Base-by-base conservation (phyloP, 2,113 vertebrate species). In the Aphyosemion australe region DNA sequence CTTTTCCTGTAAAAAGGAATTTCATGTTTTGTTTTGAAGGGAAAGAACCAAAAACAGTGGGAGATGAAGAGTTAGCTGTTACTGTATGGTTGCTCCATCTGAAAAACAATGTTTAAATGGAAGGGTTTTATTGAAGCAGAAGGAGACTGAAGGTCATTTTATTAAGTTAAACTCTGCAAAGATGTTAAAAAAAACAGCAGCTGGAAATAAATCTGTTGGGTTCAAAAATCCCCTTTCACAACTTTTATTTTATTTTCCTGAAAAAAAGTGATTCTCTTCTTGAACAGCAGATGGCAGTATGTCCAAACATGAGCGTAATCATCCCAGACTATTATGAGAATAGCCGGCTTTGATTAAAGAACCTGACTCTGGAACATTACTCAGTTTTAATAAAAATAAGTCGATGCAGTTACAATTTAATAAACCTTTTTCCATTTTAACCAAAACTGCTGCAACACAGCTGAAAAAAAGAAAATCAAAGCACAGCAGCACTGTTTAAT, bases 21-120 rank as follows among this genome's bases (percentile, higher is more conserved):
- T 80, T 66, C 1, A 26, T 26, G 5, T 26, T 26, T 26, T 56
- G 46, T 84, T 78, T 84, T 78, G 89, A 88, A 82, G 84, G 57
- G 45, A 88, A 81, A 84, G 88, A 89, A 90, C 84, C 81, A 77
- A 79, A 78, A 83, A n/a, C n/a, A n/a, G n/a, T 88, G 87, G 83
- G 76, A 84, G 86, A 89, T 81, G n/a, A n/a, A n/a, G n/a, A n/a
- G 79, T 92, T 89, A 86, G 78, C 74, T 86, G 73, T 54, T 10
- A 32, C 6, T 69, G n/a, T 58, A 26, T 50, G 59, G 47, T 57
- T 61, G 57, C 32, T 15, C 61, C 62, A 53, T 55, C 59, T 76
- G 34, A 65, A 57, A 71, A 62, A 54, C 15, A 58, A 49, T 69
- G 57, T 63, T 26, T n/a, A n/a, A n/a, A n/a, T n/a, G n/a, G n/a